Conservation (phyloP, 1,140 invertebrate species). For the Bombyx mori region DNA sequence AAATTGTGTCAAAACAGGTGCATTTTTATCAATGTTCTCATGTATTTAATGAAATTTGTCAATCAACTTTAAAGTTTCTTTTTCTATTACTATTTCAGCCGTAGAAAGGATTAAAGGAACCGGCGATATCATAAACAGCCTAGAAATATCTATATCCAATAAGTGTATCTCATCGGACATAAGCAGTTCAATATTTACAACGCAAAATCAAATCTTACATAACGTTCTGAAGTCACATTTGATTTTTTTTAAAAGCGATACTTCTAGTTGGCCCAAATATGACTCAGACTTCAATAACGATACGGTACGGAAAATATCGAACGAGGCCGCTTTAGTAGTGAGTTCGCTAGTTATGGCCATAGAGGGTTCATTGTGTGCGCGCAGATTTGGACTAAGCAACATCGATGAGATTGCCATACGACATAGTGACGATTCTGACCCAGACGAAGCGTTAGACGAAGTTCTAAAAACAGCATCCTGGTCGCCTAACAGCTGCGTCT, state of each 20-base stretch:
- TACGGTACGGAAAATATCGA: constrained; percentile 14
- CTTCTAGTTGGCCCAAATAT: neutral
- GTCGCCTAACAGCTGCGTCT: constrained; percentile 28
- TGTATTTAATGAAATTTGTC: neutral
- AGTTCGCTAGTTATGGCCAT: constrained; percentile 28
- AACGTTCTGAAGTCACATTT: constrained; percentile 24
- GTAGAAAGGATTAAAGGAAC: constrained; percentile 11
- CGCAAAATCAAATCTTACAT: constrained; percentile 21
- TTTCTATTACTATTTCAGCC: constrained; percentile 20
- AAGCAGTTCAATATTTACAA: constrained; percentile 4
- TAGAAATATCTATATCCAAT: constrained; percentile 16
- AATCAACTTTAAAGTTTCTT: neutral
- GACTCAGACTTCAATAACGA: constrained; percentile 2
- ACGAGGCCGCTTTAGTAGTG: constrained; percentile 27
- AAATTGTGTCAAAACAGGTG: constrained; percentile 39
- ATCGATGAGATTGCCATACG: constrained; percentile 1
- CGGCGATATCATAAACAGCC: constrained; percentile 10
- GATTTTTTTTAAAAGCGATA: constrained; percentile 26
- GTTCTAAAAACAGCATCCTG: constrained; percentile 5
- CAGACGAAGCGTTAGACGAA: constrained; percentile 7
- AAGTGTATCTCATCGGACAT: constrained; percentile 21
- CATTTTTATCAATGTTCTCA: constrained; percentile 2
- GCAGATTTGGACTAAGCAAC: constrained; percentile 1
- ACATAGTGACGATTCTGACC: constrained; percentile 1
- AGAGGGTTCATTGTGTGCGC: constrained; percentile 27